Percentiles rank a stretch among this genome's conserved stretches.
These are phyloP conservation scores for Druon quercuslanigerum DNA, from an alignment of 1,140 invertebrate genomes.

Conservation along the genomic window DNA sequence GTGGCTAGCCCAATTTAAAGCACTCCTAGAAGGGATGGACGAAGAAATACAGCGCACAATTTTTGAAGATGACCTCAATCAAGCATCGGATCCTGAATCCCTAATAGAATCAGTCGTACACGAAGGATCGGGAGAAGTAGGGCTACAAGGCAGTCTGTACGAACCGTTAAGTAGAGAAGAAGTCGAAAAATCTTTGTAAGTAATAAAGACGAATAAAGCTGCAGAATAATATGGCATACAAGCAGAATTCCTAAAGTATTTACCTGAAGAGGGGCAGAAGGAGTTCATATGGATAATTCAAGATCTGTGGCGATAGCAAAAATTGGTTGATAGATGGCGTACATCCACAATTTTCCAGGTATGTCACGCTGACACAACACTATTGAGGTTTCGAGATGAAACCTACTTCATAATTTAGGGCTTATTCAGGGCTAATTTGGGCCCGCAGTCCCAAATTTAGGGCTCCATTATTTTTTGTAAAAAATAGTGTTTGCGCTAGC, in stretches of 20 bases:
- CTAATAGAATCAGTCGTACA: neutral
- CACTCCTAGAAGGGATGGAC: slow-evolving; percentile 16
- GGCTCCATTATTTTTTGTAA: too few species aligned
- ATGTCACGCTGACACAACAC: too few species aligned
- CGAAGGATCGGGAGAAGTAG: neutral
- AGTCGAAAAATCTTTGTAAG: slow-evolving; percentile 50
- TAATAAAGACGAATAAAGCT: slow-evolving; percentile 58
- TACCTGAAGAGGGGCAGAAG: slow-evolving; percentile 46
- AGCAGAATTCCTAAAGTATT: slow-evolving; percentile 58
- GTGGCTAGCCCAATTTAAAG: slow-evolving; percentile 43
- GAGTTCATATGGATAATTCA: slow-evolving; percentile 36
- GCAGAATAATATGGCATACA: slow-evolving; percentile 57
- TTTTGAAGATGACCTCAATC: too few species aligned
- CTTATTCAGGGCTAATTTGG: too few species aligned
- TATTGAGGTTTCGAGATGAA: too few species aligned
- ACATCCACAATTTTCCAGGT: too few species aligned
- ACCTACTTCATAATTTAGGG: too few species aligned
- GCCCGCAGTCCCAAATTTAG: too few species aligned
- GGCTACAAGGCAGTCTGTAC: too few species aligned
- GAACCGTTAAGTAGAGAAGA: slow-evolving; percentile 42
- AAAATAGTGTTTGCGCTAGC: too few species aligned
- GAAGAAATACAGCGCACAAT: neutral
- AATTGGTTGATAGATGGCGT: neutral
- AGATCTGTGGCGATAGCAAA: slow-evolving; percentile 32
- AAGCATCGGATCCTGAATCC: neutral